Percentiles rank a stretch among this genome's conserved stretches.
Conservation (phyloP, 2,113 vertebrate species). For the Bos indicus region DNA sequence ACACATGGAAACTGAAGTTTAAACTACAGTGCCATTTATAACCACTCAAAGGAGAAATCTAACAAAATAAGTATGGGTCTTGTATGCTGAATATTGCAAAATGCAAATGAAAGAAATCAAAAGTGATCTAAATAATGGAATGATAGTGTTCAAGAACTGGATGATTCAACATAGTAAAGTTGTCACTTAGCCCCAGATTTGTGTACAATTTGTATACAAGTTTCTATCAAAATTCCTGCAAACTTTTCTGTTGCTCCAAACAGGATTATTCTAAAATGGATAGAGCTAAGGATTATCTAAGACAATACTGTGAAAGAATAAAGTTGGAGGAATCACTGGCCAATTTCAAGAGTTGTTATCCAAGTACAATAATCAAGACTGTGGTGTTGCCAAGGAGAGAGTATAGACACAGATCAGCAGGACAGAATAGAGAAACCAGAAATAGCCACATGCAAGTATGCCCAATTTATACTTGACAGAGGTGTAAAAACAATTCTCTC, state of each 20-base stretch:
- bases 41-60: neutral
- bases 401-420: neutral
- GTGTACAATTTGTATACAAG: neutral
- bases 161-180: neutral
- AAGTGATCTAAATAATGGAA: neutral
- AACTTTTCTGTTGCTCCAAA: neutral
- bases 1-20: neutral
- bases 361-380: neutral
- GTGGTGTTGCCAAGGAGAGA: neutral
- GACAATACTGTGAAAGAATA: neutral
- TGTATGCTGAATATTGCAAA: neutral
- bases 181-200: neutral
- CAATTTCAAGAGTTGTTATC: neutral
- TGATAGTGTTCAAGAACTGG: neutral
- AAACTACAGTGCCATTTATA: neutral
- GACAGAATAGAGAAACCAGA: neutral
- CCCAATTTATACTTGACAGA: neutral
- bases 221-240: neutral
- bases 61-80: neutral
- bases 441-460: neutral
- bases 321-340: neutral
- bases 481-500: neutral
- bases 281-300: neutral
- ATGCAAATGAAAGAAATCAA: neutral
- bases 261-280: neutral